phyloP scores from a whole-genome alignment of 2,797 vertebrate genomes.

The Rhinophrynus dorsalis region DNA sequence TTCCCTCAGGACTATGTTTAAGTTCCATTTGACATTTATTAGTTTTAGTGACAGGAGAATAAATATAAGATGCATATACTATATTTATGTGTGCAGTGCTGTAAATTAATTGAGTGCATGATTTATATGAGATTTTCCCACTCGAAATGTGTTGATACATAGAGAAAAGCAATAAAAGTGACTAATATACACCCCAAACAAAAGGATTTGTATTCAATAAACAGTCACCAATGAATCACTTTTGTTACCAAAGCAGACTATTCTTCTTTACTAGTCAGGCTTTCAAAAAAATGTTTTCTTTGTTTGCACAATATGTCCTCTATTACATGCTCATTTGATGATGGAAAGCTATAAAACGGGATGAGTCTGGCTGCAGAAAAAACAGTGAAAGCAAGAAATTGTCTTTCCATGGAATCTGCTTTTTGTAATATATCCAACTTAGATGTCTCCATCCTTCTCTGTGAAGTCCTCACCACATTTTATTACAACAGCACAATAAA shows the following conservation, averaged over 20 bases:
- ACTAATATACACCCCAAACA: conserved; percentile 6
- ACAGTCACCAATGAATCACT: conserved; percentile 19
- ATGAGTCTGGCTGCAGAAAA: neutral
- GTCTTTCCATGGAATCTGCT: neutral
- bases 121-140: too few species aligned
- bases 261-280: conserved; percentile 23
- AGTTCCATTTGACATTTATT: too few species aligned
- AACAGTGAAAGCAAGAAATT: conserved; percentile 17
- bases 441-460: neutral
- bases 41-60: too few species aligned
- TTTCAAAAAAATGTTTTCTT: conserved; percentile 2
- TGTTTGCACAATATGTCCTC: conserved; percentile 12
- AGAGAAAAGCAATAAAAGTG: conserved; percentile 19
- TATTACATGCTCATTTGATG: conserved; percentile 2
- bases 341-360: conserved; percentile 7
- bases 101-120: too few species aligned
- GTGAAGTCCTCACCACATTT: too few species aligned
- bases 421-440: neutral
- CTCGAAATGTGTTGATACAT: too few species aligned
- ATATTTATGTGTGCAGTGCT: too few species aligned
- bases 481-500: too few species aligned
- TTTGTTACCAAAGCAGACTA: neutral
- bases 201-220: conserved; percentile 22
- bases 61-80: too few species aligned
- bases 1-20: too few species aligned